These are phyloP conservation scores for Amiota minor DNA, from an alignment of 2,888 invertebrate species.

Conservation along the genomic window DNA sequence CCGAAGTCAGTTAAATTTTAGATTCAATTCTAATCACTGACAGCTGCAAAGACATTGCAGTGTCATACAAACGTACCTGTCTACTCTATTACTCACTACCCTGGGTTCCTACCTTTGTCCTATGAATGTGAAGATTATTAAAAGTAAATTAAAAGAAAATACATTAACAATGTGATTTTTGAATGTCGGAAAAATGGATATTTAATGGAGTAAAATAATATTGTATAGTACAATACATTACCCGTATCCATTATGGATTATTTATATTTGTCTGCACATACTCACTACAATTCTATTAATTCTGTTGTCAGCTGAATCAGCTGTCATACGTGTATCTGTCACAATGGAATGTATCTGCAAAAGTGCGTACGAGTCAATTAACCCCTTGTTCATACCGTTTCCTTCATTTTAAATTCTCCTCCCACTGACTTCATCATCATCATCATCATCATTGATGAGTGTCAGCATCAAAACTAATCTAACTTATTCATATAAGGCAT, in stretches of 20 bases:
- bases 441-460: no score
- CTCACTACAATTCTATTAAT: neutral
- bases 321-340: conserved; percentile 15
- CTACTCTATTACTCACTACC: neutral
- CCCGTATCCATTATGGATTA: neutral
- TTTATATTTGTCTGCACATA: neutral
- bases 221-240: neutral
- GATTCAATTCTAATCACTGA: neutral
- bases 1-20: conserved; percentile 7
- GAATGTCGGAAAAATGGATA: conserved; percentile 26
- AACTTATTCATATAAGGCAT: no score
- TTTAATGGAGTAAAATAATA: conserved; percentile 31
- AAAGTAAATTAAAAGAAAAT: conserved; percentile 28
- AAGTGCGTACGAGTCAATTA: conserved; percentile 3
- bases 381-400: neutral
- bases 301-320: neutral
- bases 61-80: conserved; percentile 19
- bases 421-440: neutral
- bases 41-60: neutral
- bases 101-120: conserved; percentile 17
- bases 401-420: neutral
- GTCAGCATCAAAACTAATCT: no score
- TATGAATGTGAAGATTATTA: conserved; percentile 2
- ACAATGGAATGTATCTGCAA: neutral
- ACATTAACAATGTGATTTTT: conserved; percentile 30